Evolutionary conservation across 2,888 invertebrate species (phyloP), one percentile per base, ranked within the genome.

Genomic region (Allophyes oxyacanthae): DNA sequence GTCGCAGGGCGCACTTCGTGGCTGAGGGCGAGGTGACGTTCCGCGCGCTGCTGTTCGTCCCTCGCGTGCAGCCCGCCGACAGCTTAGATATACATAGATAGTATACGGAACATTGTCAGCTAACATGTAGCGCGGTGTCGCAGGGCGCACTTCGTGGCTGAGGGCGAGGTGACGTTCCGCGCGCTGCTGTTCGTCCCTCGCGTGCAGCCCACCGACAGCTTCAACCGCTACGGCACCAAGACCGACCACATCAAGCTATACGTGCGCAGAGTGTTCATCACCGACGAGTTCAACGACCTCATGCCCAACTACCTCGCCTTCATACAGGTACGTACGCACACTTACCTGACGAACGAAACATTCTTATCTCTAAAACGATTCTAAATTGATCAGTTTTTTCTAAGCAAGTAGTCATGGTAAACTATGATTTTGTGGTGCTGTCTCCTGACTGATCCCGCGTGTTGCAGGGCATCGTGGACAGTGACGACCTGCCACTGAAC

Each of bases 81-180:
- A 20, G 20, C 20, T 20, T 20, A 20, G 20, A 20, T 20, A 20
- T 20, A 20, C 20, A 20, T 20, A 20, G 20, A 20, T 20, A 20
- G 20, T 20, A 4, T 20, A 20, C 2, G 20, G 20, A 20, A 20
- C 20, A 20, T n/a, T 20, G 20, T 20, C 20, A 20, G 20, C 20
- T 20, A 20, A 20, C 20, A 20, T 20, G 20, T 20, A 6, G 26
- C 6, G 13, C 4, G 40, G 11, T 10, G 30, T 5, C 15, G 9
- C 83, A 83, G 86, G 85, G 97, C 97, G 5, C 99, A 99, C 93
- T 99, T 99, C 90, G 96, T 98, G 63, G 99, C 99, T 20, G 99
- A 99, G 94, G 99, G 99, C 65, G 99, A 99, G 95, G 99, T 99
- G 6, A 98, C 99, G 6, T 99, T 99, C 95, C 99, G 99, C 89